Evolutionary conservation across 2,113 vertebrate genomes (phyloP).

Genomic region (Zosterops hypoxanthus): DNA sequence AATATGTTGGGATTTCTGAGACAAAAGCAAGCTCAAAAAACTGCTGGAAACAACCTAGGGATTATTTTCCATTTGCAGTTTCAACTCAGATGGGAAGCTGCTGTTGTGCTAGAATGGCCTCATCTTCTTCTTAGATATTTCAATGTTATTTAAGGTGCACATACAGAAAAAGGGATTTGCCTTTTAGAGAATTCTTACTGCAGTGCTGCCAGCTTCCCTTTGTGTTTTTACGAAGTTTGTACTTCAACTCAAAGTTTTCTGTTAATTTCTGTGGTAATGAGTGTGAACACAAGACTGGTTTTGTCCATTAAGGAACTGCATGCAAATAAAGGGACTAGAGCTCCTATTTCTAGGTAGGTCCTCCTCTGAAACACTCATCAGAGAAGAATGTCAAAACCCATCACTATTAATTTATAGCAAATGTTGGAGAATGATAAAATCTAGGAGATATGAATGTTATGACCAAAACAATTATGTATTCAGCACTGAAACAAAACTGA

Average conservation of each 20-base stretch:
- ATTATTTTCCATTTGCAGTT: constrained; percentile 10
- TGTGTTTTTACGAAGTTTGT: background rate
- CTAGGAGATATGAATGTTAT: fast-evolving
- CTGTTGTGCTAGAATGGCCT: background rate
- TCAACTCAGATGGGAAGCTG: background rate
- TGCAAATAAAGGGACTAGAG: background rate
- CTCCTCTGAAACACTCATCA: background rate
- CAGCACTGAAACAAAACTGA: background rate
- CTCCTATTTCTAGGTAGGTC: background rate
- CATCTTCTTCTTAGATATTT: background rate
- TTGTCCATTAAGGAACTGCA: background rate
- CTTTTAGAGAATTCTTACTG: background rate
- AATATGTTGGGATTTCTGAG: background rate
- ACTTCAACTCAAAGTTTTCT: background rate
- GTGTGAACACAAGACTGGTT: background rate
- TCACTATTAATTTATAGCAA: background rate
- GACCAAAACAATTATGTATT: background rate
- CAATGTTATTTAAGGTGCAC: background rate
- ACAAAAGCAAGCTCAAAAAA: constrained; percentile 6
- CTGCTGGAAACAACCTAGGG: background rate
- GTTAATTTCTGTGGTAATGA: fast-evolving
- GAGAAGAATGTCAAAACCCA: background rate
- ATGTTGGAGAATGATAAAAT: background rate
- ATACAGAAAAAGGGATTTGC: background rate
- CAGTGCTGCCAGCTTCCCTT: background rate